phyloP scores from a whole-genome alignment of 2,113 vertebrate species.

The Callipepla californica region DNA sequence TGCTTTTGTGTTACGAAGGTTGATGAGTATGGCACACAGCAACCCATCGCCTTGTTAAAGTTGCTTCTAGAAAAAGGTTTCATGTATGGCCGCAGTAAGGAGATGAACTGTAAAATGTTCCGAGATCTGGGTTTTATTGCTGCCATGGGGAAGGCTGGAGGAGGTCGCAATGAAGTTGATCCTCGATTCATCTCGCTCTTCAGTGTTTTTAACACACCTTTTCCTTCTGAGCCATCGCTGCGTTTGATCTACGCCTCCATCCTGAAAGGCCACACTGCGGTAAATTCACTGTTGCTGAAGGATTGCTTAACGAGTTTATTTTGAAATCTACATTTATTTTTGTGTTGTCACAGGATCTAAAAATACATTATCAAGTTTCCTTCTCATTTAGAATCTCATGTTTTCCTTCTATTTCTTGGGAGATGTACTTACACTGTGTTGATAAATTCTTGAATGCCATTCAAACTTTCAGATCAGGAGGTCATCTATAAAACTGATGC shows the following conservation, averaged over 20 bases:
- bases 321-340: neutral
- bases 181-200: conserved; percentile 92
- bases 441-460: neutral
- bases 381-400: neutral
- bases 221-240: conserved; percentile 88
- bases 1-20: conserved; percentile 77
- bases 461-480: neutral
- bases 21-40: conserved; percentile 95
- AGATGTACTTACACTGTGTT: neutral
- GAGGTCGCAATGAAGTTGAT: conserved; percentile 95
- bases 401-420: neutral
- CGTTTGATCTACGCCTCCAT: conserved; percentile 92
- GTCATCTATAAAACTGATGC: neutral
- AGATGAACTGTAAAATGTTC: conserved; percentile 90
- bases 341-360: neutral
- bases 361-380: neutral
- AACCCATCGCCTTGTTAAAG: conserved; percentile 94
- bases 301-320: neutral
- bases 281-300: conserved; percentile 67
- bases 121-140: conserved; percentile 93
- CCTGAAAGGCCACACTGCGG: conserved; percentile 89
- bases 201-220: conserved; percentile 90
- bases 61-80: conserved; percentile 90
- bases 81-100: conserved; percentile 91
- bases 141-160: conserved; percentile 96